Percentiles rank a stretch among this genome's conserved stretches.
Evolutionary conservation across 2,113 vertebrate genomes (phyloP).

Genomic region (Hippocampus mohnikei): DNA sequence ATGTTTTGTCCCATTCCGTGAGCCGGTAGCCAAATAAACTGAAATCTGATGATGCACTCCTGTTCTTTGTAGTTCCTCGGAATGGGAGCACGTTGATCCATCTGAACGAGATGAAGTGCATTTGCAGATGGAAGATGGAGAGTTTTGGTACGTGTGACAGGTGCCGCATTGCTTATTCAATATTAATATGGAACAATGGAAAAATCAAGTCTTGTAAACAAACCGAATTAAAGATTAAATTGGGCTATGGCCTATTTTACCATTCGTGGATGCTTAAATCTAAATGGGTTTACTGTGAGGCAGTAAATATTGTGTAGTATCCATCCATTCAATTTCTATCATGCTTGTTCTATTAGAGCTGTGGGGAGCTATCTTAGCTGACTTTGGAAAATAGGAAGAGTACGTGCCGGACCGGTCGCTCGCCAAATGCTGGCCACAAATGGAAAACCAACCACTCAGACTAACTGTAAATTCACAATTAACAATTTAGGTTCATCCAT

Average conservation of each 20-base stretch:
- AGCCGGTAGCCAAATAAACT: neutral
- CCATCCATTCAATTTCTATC: neutral
- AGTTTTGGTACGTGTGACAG: conserved; percentile 83
- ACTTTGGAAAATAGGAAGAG: no score
- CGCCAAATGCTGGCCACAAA: no score
- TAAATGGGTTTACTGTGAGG: neutral
- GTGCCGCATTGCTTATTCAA: neutral
- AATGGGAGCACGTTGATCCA: conserved; percentile 83
- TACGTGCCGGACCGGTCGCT: no score
- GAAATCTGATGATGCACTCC: neutral
- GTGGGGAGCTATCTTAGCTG: neutral
- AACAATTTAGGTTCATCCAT: no score
- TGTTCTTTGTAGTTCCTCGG: conserved; percentile 73
- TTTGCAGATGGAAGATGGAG: conserved; percentile 86
- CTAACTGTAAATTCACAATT: no score
- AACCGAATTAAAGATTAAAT: neutral
- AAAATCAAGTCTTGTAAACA: neutral
- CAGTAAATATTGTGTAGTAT: neutral
- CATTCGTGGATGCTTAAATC: neutral
- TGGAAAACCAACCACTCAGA: no score
- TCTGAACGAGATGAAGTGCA: conserved; percentile 74
- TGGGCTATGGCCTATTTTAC: neutral
- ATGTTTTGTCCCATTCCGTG: neutral
- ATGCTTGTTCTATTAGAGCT: neutral
- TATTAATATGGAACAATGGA: neutral